A percentile compares a stretch with the other conserved stretches of the same genome.
Conservation (phyloP, 2,113 vertebrate species). For the Chaetorhynchus papuensis region DNA sequence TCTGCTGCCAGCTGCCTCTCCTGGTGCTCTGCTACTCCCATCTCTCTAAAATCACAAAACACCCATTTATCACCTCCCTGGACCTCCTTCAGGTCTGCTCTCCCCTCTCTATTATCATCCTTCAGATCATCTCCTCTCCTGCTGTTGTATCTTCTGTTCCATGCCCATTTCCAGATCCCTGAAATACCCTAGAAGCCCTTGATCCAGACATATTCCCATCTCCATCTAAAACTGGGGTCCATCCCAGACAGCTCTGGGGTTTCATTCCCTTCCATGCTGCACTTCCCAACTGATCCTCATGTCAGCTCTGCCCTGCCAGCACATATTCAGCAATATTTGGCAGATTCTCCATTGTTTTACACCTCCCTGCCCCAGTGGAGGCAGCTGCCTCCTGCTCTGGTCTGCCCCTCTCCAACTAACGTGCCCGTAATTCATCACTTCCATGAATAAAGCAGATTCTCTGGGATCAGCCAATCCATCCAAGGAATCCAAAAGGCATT, state of each 20-base stretch:
- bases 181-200: background rate
- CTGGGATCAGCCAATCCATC: background rate
- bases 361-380: background rate
- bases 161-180: background rate
- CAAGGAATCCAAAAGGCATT: background rate
- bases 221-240: background rate
- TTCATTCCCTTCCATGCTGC: background rate
- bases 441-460: background rate
- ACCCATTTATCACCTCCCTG: background rate
- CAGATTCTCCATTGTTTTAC: background rate
- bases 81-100: background rate
- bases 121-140: background rate
- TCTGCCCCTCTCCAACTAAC: background rate
- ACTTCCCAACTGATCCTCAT: background rate
- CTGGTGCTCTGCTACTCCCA: background rate
- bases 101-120: background rate
- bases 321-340: background rate
- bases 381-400: slow-evolving; percentile 3
- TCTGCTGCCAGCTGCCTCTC: background rate
- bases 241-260: background rate
- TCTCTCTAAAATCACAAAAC: background rate
- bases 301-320: background rate
- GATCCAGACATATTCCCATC: background rate
- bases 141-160: background rate
- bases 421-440: background rate